phyloP scores from a whole-genome alignment of 2,888 invertebrate species.

The Empis stercorea region DNA sequence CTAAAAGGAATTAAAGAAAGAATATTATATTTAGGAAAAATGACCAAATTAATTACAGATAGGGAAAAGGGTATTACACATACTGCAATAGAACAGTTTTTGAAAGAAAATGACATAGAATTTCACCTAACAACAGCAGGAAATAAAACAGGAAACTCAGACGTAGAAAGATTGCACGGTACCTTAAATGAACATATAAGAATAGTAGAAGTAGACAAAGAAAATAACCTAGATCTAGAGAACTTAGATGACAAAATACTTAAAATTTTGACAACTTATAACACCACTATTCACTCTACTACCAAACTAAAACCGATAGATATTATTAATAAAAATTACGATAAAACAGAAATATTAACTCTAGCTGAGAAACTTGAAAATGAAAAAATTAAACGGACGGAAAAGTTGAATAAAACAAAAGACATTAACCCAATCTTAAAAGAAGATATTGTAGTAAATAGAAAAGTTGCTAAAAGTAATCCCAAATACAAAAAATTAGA shows the following conservation, averaged over 20 bases:
- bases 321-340: background rate
- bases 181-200: constrained; percentile 10
- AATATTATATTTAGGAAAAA: constrained; percentile 4
- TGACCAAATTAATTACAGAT: background rate
- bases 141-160: constrained; percentile 8
- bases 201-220: constrained; percentile 1
- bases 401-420: background rate
- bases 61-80: constrained; percentile 2
- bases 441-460: constrained; percentile 2
- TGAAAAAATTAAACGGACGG: background rate
- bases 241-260: background rate
- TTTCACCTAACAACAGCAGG: constrained; percentile 6
- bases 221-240: background rate
- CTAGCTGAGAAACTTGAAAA: background rate
- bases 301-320: constrained; percentile 1
- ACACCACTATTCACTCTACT: background rate
- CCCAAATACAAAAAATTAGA: constrained; percentile 3
- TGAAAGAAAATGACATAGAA: constrained; percentile 3
- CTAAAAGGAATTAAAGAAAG: constrained; percentile 1
- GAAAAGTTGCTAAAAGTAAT: constrained; percentile 2
- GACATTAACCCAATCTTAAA: background rate
- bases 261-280: background rate
- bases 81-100: constrained; percentile 2
- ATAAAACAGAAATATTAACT: background rate
- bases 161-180: constrained; percentile 7